Percentiles rank a stretch among this genome's conserved stretches.
Evolutionary conservation across 1,140 invertebrate species (phyloP).

Genomic region (Musca domestica): DNA sequence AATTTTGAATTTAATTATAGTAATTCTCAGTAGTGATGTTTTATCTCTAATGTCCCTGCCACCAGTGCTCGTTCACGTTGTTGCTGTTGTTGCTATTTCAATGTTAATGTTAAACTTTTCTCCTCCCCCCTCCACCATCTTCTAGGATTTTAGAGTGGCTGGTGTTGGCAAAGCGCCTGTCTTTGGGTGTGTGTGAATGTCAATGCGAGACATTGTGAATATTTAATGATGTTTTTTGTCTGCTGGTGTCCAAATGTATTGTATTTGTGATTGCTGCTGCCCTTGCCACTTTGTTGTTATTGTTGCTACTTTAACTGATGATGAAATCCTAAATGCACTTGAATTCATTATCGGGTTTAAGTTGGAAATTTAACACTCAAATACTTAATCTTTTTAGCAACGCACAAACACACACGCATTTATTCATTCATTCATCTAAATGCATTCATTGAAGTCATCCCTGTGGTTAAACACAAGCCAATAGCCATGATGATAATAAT

Average conservation of each 20-base stretch:
- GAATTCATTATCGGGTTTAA: constrained; percentile 20
- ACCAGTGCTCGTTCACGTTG: background rate
- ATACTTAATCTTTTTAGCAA: background rate
- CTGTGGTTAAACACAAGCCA: too few species aligned
- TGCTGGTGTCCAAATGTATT: background rate
- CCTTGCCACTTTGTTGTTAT: background rate
- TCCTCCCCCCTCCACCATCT: too few species aligned
- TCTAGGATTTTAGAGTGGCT: too few species aligned
- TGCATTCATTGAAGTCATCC: too few species aligned
- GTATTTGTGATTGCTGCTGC: background rate
- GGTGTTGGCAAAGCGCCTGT: too few species aligned
- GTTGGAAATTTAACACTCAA: constrained; percentile 18
- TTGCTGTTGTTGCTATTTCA: background rate
- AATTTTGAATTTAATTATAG: constrained; percentile 23
- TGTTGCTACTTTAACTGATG: background rate
- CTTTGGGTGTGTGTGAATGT: background rate
- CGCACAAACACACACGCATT: background rate
- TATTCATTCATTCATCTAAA: too few species aligned
- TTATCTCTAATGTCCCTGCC: background rate
- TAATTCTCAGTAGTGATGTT: constrained; percentile 18
- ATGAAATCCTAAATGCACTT: constrained; percentile 17
- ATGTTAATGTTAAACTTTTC: too few species aligned
- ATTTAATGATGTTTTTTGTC: constrained; percentile 5
- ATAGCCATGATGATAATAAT: too few species aligned
- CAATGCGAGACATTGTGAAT: background rate